Evolutionary conservation across 2,888 invertebrate genomes (phyloP).

Genomic region (Leptinotarsa rubiginosa): DNA sequence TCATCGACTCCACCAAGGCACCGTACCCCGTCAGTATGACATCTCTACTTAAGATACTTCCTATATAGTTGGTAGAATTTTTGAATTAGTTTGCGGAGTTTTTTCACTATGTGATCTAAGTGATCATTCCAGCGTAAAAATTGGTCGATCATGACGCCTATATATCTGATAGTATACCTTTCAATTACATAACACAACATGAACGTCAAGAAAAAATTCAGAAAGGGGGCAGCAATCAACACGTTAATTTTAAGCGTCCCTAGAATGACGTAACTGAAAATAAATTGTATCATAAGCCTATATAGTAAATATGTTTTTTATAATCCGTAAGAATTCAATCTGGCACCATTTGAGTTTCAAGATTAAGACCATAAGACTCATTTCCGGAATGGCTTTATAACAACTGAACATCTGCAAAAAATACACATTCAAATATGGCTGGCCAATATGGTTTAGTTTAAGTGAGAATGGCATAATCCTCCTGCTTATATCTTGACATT

Average conservation of each 20-base stretch:
- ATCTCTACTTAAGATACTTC: no score
- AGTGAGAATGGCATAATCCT: constrained; percentile 35
- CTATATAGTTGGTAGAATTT: no score
- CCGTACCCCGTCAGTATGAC: no score
- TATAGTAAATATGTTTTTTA: not conserved
- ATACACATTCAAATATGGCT: constrained; percentile 19
- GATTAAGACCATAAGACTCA: constrained; percentile 40
- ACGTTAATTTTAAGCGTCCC: not conserved
- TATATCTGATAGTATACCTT: no score
- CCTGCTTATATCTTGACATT: constrained; percentile 34
- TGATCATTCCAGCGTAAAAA: no score
- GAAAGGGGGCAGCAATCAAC: not conserved
- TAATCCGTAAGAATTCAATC: constrained; percentile 16
- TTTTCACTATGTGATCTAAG: no score
- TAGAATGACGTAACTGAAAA: not conserved
- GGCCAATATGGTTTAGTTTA: constrained; percentile 40
- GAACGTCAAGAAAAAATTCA: no score
- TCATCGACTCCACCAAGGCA: no score
- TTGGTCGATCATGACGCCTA: no score
- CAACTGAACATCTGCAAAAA: constrained; percentile 46
- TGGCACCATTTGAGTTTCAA: constrained; percentile 38
- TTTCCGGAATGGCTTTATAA: constrained; percentile 39
- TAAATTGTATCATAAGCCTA: not conserved
- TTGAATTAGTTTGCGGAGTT: no score
- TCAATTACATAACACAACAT: no score